A percentile compares a stretch with the other conserved stretches of the same genome.
phyloP scores from a whole-genome alignment of 2,113 vertebrate genomes.

The Procavia capensis region DNA sequence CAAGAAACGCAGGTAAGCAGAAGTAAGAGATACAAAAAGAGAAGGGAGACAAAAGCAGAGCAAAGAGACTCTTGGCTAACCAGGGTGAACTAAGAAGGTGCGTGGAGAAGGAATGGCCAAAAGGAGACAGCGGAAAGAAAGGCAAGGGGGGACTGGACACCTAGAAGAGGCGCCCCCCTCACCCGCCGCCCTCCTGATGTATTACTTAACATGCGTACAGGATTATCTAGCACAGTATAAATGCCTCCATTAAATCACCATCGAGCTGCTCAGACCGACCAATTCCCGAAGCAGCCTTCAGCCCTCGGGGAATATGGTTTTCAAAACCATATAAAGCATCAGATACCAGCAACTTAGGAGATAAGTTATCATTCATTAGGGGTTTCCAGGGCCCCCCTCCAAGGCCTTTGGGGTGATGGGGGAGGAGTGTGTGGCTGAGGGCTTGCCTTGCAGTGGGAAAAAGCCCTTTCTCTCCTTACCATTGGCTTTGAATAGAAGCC shows the following conservation, averaged over 20 bases:
- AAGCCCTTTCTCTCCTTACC: not conserved
- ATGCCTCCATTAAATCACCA: slow-evolving; percentile 83
- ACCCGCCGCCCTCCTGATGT: slow-evolving; percentile 26
- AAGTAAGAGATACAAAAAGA: not conserved
- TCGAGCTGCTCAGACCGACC: slow-evolving; percentile 72
- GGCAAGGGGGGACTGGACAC: not conserved
- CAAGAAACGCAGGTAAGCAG: not conserved
- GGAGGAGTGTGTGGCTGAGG: not conserved
- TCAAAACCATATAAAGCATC: slow-evolving; percentile 82
- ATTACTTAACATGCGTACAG: slow-evolving; percentile 77
- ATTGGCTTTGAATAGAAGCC: fast-evolving
- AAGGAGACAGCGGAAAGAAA: slow-evolving; percentile 76
- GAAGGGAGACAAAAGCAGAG: not conserved
- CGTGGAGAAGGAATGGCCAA: slow-evolving; percentile 47
- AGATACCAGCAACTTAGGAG: slow-evolving; percentile 81
- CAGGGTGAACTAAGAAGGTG: slow-evolving; percentile 37
- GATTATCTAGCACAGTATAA: slow-evolving; percentile 73
- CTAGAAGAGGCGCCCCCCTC: slow-evolving; percentile 67
- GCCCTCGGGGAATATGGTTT: slow-evolving; percentile 82
- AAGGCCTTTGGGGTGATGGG: not conserved
- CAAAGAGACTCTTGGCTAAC: slow-evolving; percentile 38
- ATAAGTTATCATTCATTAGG: slow-evolving; percentile 83
- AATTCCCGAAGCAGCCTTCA: slow-evolving; percentile 71
- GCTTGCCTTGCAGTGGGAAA: not conserved
- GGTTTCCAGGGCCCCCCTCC: slow-evolving; percentile 54